These are phyloP conservation scores for Oreochromis grahami DNA, from an alignment of 2,797 vertebrate genomes.

Conservation along the genomic window DNA sequence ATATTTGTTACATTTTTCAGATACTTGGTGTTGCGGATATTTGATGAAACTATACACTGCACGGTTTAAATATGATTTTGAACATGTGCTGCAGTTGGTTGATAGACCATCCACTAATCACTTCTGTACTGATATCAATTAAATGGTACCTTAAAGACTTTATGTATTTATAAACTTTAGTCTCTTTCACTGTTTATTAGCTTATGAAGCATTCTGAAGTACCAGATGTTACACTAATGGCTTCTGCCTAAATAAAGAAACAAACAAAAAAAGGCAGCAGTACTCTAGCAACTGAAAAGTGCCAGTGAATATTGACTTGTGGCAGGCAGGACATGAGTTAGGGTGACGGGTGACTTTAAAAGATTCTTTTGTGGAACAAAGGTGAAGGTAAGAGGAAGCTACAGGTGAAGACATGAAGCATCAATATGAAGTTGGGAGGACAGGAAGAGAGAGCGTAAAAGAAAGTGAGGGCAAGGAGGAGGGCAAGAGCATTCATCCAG, in stretches of 20 bases:
- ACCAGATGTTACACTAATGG: neutral
- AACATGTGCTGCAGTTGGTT: neutral
- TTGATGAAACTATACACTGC: neutral
- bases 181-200: neutral
- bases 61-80: neutral
- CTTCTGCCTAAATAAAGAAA: neutral
- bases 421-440: slow-evolving; percentile 32
- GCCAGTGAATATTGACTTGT: neutral
- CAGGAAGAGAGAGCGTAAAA: neutral
- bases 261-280: neutral
- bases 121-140: neutral
- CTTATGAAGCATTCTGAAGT: neutral
- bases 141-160: neutral
- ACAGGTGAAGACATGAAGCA: slow-evolving; percentile 8
- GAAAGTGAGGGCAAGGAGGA: slow-evolving; percentile 8
- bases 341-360: neutral
- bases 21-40: neutral
- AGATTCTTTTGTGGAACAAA: slow-evolving; percentile 24
- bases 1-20: neutral
- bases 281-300: neutral
- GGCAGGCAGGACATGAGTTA: neutral
- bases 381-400: slow-evolving; percentile 19
- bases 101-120: neutral
- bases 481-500: slow-evolving; percentile 47
- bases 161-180: neutral